phyloP scores from a whole-genome alignment of 1,140 invertebrate genomes.

The Drosophila orosa region DNA sequence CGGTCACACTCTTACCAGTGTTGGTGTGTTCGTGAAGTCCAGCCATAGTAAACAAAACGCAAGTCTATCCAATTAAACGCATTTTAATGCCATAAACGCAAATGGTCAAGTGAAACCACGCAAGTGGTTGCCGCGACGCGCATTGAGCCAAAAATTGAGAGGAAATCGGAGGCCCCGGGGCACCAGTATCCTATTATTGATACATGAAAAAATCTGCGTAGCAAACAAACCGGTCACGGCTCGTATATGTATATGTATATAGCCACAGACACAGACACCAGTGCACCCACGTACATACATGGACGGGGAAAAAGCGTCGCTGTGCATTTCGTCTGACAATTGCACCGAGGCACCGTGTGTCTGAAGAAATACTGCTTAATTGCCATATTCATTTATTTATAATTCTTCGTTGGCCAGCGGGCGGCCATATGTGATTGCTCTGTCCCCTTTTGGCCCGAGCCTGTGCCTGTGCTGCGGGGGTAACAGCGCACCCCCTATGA shows the following conservation, averaged over 20 bases:
- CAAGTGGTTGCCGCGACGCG: neutral
- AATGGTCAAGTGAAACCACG: conserved; percentile 9
- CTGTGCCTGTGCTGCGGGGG: conserved; percentile 43
- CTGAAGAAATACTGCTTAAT: conserved; percentile 21
- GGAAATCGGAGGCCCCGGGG: neutral
- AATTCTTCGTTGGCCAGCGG: conserved; percentile 50
- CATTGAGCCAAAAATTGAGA: no score
- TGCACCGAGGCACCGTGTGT: conserved; percentile 13
- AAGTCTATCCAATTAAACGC: conserved; percentile 27
- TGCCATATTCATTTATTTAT: conserved; percentile 35
- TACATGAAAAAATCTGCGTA: conserved; percentile 68
- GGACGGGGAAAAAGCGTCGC: conserved; percentile 59
- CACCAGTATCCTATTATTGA: neutral
- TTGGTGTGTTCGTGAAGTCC: neutral
- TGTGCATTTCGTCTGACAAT: conserved; percentile 21
- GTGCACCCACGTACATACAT: conserved; percentile 50
- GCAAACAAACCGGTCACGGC: conserved; percentile 76
- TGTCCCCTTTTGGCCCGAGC: conserved; percentile 9
- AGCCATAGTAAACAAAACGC: conserved; percentile 49
- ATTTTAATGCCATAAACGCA: conserved; percentile 32
- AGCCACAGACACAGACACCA: conserved; percentile 53
- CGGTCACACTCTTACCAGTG: conserved; percentile 12
- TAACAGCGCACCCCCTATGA: conserved; percentile 37
- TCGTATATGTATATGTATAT: conserved; percentile 56
- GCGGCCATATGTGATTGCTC: conserved; percentile 63